A percentile compares a stretch with the other conserved stretches of the same genome.
Conservation (phyloP, 1,140 invertebrate species). For the Zaprionus kolodkinae region DNA sequence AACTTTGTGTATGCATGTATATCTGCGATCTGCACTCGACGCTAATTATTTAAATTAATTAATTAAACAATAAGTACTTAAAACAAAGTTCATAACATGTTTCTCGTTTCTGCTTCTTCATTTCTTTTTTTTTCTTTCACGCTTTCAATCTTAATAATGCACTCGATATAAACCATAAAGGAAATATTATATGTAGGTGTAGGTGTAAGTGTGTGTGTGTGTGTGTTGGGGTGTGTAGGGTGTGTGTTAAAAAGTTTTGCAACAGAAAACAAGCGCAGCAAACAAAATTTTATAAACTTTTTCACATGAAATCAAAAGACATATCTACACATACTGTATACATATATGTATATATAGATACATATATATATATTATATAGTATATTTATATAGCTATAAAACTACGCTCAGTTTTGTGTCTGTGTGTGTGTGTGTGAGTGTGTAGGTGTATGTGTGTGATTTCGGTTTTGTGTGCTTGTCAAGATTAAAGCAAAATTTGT, state of each 20-base stretch:
- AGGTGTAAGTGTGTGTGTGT: constrained; percentile 17
- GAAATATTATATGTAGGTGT: constrained; percentile 31
- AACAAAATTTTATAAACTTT: constrained; percentile 44
- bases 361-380: constrained; percentile 58
- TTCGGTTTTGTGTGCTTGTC: constrained; percentile 43
- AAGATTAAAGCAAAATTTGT: constrained; percentile 42
- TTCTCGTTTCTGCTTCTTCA: constrained; percentile 27
- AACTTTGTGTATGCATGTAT: constrained; percentile 29
- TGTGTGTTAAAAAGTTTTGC: constrained; percentile 47
- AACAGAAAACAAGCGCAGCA: constrained; percentile 75
- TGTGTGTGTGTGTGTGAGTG: constrained; percentile 35
- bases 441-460: constrained; percentile 33
- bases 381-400: constrained; percentile 50
- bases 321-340: constrained; percentile 56
- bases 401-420: constrained; percentile 52
- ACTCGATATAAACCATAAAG: constrained; percentile 68
- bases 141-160: constrained; percentile 66
- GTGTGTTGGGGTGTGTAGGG: constrained; percentile 22
- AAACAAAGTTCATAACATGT: constrained; percentile 79
- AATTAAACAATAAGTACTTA: constrained; percentile 83
- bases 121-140: constrained; percentile 42
- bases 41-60: constrained; percentile 58
- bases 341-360: constrained; percentile 36
- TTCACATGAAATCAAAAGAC: constrained; percentile 66
- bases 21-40: constrained; percentile 27